These are phyloP conservation scores for Calidris pygmaea DNA, from an alignment of 2,113 vertebrate species.

Conservation along the genomic window DNA sequence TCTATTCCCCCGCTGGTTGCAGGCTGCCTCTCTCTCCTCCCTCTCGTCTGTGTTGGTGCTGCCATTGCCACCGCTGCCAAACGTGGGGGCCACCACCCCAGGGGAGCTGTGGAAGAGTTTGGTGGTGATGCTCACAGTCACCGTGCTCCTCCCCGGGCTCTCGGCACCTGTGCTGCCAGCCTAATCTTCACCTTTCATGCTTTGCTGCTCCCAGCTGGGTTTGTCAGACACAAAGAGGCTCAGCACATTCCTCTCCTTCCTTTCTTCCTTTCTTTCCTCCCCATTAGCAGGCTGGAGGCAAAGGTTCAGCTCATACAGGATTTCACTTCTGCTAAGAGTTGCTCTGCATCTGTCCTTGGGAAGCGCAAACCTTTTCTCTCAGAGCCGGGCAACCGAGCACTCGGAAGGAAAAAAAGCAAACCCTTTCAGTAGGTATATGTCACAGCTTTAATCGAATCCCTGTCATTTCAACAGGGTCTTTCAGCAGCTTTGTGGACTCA, in stretches of 20 bases:
- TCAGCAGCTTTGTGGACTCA: not conserved
- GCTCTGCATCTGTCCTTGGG: not conserved
- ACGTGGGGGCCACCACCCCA: not conserved
- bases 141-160: accelerated
- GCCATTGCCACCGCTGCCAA: not conserved
- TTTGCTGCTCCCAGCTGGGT: not conserved
- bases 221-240: not conserved
- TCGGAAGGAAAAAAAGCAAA: accelerated
- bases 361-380: not conserved
- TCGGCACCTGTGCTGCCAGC: not conserved
- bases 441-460: not conserved
- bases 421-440: not conserved
- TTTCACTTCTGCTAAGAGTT: not conserved
- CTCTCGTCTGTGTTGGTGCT: not conserved
- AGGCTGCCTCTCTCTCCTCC: not conserved
- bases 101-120: not conserved
- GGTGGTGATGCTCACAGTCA: not conserved
- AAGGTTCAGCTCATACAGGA: not conserved
- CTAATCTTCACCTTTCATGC: not conserved
- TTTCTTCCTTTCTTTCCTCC: not conserved
- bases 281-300: not conserved
- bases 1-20: not conserved
- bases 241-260: not conserved
- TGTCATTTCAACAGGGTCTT: not conserved
- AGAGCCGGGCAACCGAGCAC: not conserved